Percentiles rank a stretch among this genome's conserved stretches.
phyloP scores from a whole-genome alignment of 2,113 vertebrate genomes.

The Myotis yumanensis region DNA sequence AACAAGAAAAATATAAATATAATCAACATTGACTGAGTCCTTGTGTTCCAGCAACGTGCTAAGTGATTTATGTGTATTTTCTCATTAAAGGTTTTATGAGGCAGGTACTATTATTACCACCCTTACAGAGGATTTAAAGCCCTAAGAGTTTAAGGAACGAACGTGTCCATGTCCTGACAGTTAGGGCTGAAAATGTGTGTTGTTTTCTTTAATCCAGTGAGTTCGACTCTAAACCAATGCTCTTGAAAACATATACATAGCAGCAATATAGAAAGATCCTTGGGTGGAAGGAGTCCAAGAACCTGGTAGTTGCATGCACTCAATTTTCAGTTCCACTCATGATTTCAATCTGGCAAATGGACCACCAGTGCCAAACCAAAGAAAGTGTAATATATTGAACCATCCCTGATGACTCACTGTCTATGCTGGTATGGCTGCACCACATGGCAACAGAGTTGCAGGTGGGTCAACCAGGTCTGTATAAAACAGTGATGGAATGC shows the following conservation, averaged over 20 bases:
- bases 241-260: background rate
- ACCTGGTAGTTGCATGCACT: background rate
- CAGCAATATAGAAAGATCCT: background rate
- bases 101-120: background rate
- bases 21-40: background rate
- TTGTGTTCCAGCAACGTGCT: background rate
- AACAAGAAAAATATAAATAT: slow-evolving; percentile 35
- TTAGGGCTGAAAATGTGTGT: background rate
- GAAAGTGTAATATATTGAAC: background rate
- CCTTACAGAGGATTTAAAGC: background rate
- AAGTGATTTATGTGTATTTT: background rate
- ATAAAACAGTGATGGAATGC: background rate
- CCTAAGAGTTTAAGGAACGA: background rate
- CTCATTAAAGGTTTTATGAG: background rate
- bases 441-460: background rate
- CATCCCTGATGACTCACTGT: background rate
- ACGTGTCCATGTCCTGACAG: background rate
- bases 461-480: background rate
- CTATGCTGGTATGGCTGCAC: background rate
- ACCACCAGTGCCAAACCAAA: background rate
- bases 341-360: background rate
- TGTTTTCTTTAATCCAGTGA: background rate
- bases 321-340: background rate
- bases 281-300: background rate
- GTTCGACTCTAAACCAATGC: background rate